Base-by-base conservation (phyloP, 2,797 vertebrate genomes). In the Lepus townsendii region DNA sequence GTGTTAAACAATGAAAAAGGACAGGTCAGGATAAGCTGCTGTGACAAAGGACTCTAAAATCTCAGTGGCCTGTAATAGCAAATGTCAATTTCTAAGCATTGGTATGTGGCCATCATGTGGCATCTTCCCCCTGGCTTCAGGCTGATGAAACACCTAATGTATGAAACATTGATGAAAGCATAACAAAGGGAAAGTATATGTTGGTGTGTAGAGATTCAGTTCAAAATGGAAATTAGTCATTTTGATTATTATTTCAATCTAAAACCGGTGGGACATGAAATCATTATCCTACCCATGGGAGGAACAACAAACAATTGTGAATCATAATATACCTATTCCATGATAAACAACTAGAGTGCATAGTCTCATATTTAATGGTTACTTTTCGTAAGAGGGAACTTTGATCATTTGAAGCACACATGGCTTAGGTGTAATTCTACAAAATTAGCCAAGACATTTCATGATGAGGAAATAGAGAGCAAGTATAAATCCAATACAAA, bases 201-300 rank as follows among this genome's bases (percentile, higher is more conserved):
- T 20, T 60, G 38, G 3, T 42, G 79, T 30, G 72, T 72, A 73
- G 89, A 77, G 14, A n/a, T 82, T 85, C n/a, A 71, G 30, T 75
- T 78, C 75, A 17, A 88, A 77, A 68, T 79, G 20, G 9, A 96
- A 88, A 63, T 68, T 35, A 75, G 10, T 68, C 50, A 38, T 88
- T 83, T 96, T 42, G 68, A 1, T 65, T 91, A 2, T 86, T 4
- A 86, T 78, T 94, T 87, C 24, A 75, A 75, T 92, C 19, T 86
- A 10, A 94, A 62, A 83, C 75, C 47, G 73, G 3, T 73, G 30
- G 32, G 26, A 35, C 38, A 73, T 85, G 27, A 86, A 96, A 95
- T 93, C 91, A 91, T 75, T 79, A 83, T 63, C 12, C 7, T 87
- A 32, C 14, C 66, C n/a, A 17, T 42, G 5, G 35, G 16, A 89